Percentiles rank a stretch among this genome's conserved stretches.
Conservation (phyloP, 2,888 invertebrate species). For the Tiliacea citrago region DNA sequence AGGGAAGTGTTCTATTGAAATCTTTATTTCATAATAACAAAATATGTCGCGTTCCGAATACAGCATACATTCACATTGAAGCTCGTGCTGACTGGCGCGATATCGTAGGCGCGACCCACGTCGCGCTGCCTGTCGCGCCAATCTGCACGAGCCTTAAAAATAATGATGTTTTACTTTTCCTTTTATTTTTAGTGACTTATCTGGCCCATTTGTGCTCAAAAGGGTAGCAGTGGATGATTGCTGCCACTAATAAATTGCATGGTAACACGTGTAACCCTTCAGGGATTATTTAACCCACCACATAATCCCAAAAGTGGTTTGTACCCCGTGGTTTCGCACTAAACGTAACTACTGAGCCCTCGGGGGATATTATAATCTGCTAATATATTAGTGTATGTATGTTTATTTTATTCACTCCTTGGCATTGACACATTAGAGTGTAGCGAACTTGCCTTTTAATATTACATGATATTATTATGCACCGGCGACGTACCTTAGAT, state of each 20-base stretch:
- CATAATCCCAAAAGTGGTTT: slow-evolving; percentile 50
- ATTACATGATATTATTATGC: slow-evolving; percentile 73
- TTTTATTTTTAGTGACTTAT: slow-evolving; percentile 2
- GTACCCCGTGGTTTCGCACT: slow-evolving; percentile 16
- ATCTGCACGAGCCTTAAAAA: too few species aligned
- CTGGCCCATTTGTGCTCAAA: neutral
- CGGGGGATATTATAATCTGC: slow-evolving; percentile 16
- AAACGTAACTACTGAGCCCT: slow-evolving; percentile 25
- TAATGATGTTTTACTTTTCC: neutral
- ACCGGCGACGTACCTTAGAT: slow-evolving; percentile 60
- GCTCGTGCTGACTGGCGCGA: too few species aligned
- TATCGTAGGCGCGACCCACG: too few species aligned
- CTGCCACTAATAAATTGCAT: slow-evolving; percentile 33
- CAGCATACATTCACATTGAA: neutral
- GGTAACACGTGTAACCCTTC: slow-evolving; percentile 29
- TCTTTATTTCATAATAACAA: neutral
- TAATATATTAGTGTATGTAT: slow-evolving; percentile 39
- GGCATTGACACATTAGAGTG: slow-evolving; percentile 83
- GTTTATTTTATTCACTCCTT: slow-evolving; percentile 69
- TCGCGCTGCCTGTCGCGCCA: too few species aligned
- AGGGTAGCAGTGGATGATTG: neutral
- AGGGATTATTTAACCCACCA: slow-evolving; percentile 37
- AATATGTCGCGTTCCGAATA: neutral
- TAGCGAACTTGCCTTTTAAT: slow-evolving; percentile 77
- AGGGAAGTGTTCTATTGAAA: neutral